These are phyloP conservation scores for Scelioninae gen. 2 DNA, from an alignment of 2,888 invertebrate genomes.

Conservation along the genomic window DNA sequence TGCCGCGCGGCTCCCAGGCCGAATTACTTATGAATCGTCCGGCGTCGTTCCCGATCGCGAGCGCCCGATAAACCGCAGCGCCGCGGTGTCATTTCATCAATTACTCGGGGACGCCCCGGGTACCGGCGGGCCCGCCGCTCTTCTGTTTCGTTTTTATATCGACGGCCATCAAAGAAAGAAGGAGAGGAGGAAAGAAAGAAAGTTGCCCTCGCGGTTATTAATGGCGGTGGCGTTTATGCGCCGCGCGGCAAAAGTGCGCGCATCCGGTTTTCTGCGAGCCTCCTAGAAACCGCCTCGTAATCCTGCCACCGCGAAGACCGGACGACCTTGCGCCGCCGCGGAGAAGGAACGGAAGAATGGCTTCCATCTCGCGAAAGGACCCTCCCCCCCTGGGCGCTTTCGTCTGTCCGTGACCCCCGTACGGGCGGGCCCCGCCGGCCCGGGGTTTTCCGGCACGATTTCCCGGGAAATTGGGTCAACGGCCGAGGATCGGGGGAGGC, in stretches of 20 bases:
- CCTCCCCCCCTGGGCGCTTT: slow-evolving; percentile 35
- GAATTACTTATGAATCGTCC: slow-evolving; percentile 60
- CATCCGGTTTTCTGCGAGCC: slow-evolving; percentile 67
- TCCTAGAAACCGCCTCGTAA: slow-evolving; percentile 64
- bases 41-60: slow-evolving; percentile 53
- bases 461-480: slow-evolving; percentile 57
- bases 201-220: slow-evolving; percentile 67
- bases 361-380: slow-evolving; percentile 24
- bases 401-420: slow-evolving; percentile 26
- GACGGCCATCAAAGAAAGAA: slow-evolving; percentile 30
- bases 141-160: slow-evolving; percentile 50
- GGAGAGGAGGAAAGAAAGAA: slow-evolving; percentile 33
- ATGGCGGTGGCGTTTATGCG: slow-evolving; percentile 64
- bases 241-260: slow-evolving; percentile 63
- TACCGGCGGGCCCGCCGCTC: slow-evolving; percentile 46
- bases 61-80: slow-evolving; percentile 55
- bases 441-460: slow-evolving; percentile 21
- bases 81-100: slow-evolving; percentile 65
- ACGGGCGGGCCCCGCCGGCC: slow-evolving; percentile 15
- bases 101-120: slow-evolving; percentile 60
- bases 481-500: no score
- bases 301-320: slow-evolving; percentile 63
- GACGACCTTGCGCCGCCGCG: slow-evolving; percentile 65
- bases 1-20: slow-evolving; percentile 54
- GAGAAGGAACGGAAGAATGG: slow-evolving; percentile 55